Evolutionary conservation across 2,113 vertebrate genomes (phyloP).

Genomic region (Thryonomys swinderianus): DNA sequence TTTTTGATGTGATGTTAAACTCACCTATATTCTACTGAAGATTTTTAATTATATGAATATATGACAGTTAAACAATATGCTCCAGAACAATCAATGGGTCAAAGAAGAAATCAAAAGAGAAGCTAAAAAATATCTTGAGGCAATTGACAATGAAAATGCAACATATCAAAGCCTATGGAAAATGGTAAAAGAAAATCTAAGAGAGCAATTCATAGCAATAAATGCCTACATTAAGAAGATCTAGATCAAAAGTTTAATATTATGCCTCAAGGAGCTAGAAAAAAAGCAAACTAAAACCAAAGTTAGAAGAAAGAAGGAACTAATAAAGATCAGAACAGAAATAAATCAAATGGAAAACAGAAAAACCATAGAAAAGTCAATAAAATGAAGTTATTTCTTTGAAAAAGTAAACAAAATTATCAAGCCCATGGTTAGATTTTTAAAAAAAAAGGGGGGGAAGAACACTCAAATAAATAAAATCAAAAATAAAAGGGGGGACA

Average conservation of each 20-base stretch:
- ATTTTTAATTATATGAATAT: background rate
- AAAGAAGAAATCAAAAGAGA: background rate
- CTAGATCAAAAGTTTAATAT: background rate
- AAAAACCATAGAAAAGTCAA: background rate
- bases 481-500: background rate
- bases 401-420: conserved; percentile 35
- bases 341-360: conserved; percentile 23
- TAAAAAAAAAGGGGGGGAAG: background rate
- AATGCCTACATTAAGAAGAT: background rate
- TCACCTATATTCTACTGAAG: background rate
- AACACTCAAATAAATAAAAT: conserved; percentile 29
- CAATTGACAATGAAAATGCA: background rate
- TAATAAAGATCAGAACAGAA: conserved; percentile 13
- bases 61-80: background rate
- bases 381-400: background rate
- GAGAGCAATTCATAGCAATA: background rate
- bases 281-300: background rate
- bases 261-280: background rate
- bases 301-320: conserved; percentile 7
- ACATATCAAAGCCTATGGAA: background rate
- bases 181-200: background rate
- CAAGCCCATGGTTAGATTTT: background rate
- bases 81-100: background rate
- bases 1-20: background rate
- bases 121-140: background rate